Conservation (phyloP, 2,888 invertebrate genomes). For the Camptogramma bilineatum region DNA sequence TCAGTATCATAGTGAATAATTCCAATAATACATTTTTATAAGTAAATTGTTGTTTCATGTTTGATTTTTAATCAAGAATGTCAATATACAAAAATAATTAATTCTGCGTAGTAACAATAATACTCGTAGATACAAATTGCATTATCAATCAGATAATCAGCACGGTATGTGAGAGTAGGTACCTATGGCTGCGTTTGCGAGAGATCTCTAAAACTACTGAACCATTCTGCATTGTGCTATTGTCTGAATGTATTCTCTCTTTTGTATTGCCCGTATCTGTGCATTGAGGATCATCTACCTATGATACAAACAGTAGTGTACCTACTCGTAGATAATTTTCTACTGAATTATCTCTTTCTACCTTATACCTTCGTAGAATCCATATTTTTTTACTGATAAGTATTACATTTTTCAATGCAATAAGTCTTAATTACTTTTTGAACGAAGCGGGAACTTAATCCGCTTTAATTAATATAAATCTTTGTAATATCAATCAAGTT, state of each 20-base stretch:
- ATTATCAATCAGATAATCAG: conserved; percentile 18
- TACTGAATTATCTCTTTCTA: background rate
- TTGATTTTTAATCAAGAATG: background rate
- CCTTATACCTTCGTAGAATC: background rate
- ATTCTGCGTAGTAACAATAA: no score
- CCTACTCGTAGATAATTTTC: background rate
- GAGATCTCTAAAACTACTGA: conserved; percentile 27
- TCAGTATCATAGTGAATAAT: no score
- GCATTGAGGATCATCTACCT: conserved; percentile 1
- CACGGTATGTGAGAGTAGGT: conserved; percentile 18
- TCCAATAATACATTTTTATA: no score
- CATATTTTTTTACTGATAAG: background rate
- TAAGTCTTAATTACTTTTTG: no score
- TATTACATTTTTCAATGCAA: background rate
- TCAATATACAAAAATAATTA: background rate
- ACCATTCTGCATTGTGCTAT: conserved; percentile 32
- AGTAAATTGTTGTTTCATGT: no score
- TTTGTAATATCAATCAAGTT: background rate
- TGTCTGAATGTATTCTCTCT: conserved; percentile 24
- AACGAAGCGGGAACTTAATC: no score
- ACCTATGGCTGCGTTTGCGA: conserved; percentile 13
- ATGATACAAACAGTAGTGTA: background rate
- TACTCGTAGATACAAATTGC: conserved; percentile 4
- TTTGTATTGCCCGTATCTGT: conserved; percentile 15
- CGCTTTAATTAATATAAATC: no score